Evolutionary conservation across 2,113 vertebrate genomes (phyloP).

Genomic region (Chionodraco myersi): DNA sequence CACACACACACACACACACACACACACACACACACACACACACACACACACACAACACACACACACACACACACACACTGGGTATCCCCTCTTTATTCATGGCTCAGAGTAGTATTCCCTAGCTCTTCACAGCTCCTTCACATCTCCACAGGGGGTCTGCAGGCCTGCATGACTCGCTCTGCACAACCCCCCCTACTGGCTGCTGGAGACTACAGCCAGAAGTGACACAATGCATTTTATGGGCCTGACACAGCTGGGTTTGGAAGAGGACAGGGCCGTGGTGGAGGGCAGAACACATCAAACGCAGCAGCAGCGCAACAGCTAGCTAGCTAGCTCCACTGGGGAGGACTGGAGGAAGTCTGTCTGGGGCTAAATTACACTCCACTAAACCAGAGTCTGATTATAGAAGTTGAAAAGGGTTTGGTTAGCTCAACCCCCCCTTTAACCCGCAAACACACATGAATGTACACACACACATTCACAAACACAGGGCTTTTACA

Average conservation of each 20-base stretch:
- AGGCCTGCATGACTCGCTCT: constrained; percentile 49
- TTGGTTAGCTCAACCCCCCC: constrained; percentile 73
- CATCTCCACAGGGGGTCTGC: constrained; percentile 77
- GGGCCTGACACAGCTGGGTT: constrained; percentile 60
- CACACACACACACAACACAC: constrained; percentile 2
- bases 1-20: constrained; percentile 27
- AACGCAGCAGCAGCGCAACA: constrained; percentile 54
- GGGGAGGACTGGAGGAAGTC: constrained; percentile 80
- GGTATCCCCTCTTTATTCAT: constrained; percentile 75
- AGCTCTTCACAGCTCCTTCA: constrained; percentile 75
- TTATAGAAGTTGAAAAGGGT: constrained; percentile 82
- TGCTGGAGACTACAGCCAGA: constrained; percentile 47
- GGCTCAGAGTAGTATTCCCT: constrained; percentile 74
- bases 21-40: constrained; percentile 21
- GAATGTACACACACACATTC: constrained; percentile 43
- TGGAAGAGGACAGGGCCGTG: constrained; percentile 64
- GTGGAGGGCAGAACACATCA: constrained; percentile 68
- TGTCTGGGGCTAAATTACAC: constrained; percentile 83
- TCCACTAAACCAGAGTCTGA: constrained; percentile 79
- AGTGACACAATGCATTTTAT: constrained; percentile 59
- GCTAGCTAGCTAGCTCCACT: constrained; percentile 76
- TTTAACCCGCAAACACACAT: constrained; percentile 73
- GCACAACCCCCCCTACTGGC: constrained; percentile 74
- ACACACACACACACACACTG: constrained; percentile 29
- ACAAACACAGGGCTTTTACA: constrained; percentile 49